Conservation (phyloP, 2,888 invertebrate genomes). For the Cephus runcator region DNA sequence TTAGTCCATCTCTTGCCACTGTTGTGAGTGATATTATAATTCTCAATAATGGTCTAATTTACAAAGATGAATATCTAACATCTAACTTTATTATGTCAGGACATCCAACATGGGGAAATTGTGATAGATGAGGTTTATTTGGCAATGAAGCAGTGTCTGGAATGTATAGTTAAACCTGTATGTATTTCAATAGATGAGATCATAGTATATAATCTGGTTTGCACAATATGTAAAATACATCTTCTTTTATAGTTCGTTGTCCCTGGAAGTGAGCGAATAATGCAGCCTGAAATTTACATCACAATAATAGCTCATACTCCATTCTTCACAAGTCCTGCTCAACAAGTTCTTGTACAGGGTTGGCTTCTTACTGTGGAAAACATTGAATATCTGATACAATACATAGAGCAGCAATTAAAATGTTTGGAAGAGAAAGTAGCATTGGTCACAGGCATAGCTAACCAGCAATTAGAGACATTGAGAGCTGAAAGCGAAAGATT, state of each 20-base stretch:
- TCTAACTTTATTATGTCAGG: constrained; percentile 50
- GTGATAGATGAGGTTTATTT: constrained; percentile 72
- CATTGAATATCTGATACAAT: constrained; percentile 69
- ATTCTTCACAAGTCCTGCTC: constrained; percentile 76
- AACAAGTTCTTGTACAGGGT: constrained; percentile 80
- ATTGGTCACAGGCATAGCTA: constrained; percentile 68
- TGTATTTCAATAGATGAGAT: constrained; percentile 35
- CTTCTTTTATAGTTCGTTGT: constrained; percentile 70
- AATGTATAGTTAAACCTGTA: constrained; percentile 70
- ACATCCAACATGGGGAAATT: constrained; percentile 72
- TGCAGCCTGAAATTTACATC: constrained; percentile 77
- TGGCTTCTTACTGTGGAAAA: constrained; percentile 73
- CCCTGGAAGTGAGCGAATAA: constrained; percentile 73
- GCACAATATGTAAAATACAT: neutral
- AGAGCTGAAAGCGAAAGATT: constrained; percentile 69
- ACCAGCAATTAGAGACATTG: constrained; percentile 69
- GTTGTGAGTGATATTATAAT: constrained; percentile 68
- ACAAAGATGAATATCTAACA: neutral
- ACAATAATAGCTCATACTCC: constrained; percentile 83
- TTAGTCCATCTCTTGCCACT: constrained; percentile 80
- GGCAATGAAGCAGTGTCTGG: constrained; percentile 69
- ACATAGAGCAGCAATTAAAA: constrained; percentile 71
- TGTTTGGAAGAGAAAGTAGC: constrained; percentile 73
- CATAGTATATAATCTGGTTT: neutral
- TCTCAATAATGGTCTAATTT: neutral